Base-by-base conservation (phyloP, 2,888 invertebrate genomes). In the Andrena praecox region DNA sequence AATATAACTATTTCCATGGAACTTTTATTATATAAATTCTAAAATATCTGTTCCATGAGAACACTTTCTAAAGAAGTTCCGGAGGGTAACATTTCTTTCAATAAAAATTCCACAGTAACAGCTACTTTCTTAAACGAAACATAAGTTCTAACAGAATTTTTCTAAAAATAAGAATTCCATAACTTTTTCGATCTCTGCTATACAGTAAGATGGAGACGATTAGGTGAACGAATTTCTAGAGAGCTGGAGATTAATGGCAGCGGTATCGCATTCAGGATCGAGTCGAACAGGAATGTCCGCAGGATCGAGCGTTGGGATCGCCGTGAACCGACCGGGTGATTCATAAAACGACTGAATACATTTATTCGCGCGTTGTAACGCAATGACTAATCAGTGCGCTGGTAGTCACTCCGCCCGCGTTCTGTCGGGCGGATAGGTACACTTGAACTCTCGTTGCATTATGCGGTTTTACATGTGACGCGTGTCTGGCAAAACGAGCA, bases 351-450 rank as follows among this genome's bases (percentile, higher is more conserved):
- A 59, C 63, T 27, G 69, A 80, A 76, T 71, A 75, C 76, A 76
- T 80, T 82, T 82, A 80, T 82, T 64, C 75, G 16, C 80, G 63
- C 75, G 74, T 82, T 63, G 67, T 73, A 82, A 56, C n/a, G 67
- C 80, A 76, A 72, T 82, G 82, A 82, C 75, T 82, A 82, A 82
- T 82, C 80, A 68, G 8, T 27, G 42, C 54, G 64, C 48, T 56
- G 42, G 24, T 7, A n/a, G 62, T 48, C 29, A 31, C 71, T 52
- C 56, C 68, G 75, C 63, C 54, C 67, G 35, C 59, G 66, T 52
- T 52, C 56, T 68, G 73, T 81, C 78, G 52, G 64, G 35, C 16
- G 3, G 16, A 42, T 42, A 16, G 72, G 73, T 79, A 78, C 81
- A 81, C 73, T 79, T 79, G 79, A 79, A 82, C 79, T 67, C 66